Base-by-base conservation (phyloP, 1,140 invertebrate species). In the Drosophila ficusphila region DNA sequence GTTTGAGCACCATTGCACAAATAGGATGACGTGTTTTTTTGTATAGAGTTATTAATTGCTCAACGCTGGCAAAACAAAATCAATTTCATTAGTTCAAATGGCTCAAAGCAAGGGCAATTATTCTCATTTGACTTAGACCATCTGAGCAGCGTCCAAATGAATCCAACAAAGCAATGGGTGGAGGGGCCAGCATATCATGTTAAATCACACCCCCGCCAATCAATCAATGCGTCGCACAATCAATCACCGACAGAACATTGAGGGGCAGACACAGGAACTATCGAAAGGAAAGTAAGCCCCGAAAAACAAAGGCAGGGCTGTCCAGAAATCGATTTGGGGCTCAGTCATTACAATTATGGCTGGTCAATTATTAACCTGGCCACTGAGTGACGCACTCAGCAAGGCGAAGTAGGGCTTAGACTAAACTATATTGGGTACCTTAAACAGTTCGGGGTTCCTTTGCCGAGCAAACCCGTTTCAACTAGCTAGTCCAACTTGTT, bases 221-320 rank as follows among this genome's bases (percentile, higher is more conserved):
- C 81, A 88, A 86, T 86, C 81, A 86, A 88, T 56, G 68, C 38
- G 25, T 42, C 19, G 14, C 14, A 62, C 69, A 69, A 82, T 82
- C 79, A 69, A 74, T 79, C 81, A 86, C 44, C 21, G 8, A 27
- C 36, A 6, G 29, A 29, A 42, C 4, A 11, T 11, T 33, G 23
- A 8, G 29, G 21, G 3, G 25, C 62, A 51, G 62, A 38, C 25
- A 11, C 12, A 18, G 21, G n/a, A 14, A 34, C 11, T 4, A 21
- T 21, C n/a, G 38, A 16, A 29, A 8, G n/a, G 36, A 29, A 42
- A 42, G 54, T 34, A 19, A 58, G 12, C 8, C 19, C 16, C 8
- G 4, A 12, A 21, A n/a, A 18, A n/a, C 29, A 21, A 16, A 16
- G 23, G 23, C 18, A 41, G 25, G 34, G 54, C 21, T 25, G 18